Conservation (phyloP, 2,888 invertebrate genomes). For the Ectemnius lituratus region DNA sequence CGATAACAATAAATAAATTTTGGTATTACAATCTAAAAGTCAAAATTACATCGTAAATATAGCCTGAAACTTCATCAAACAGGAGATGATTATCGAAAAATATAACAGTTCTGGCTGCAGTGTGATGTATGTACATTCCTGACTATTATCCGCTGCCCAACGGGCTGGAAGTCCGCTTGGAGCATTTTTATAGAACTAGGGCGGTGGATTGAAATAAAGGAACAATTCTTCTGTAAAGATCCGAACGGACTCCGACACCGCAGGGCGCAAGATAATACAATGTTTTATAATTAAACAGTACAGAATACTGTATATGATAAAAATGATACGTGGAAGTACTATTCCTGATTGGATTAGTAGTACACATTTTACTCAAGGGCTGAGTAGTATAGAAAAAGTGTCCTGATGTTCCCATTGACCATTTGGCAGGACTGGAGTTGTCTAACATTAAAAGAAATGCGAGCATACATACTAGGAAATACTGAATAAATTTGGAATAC, state of each 20-base stretch:
- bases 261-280: too few relatives aligned
- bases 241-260: too few relatives aligned
- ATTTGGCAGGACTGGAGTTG: too few relatives aligned
- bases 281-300: not conserved
- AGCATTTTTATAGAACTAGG: too few relatives aligned
- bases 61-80: conserved; percentile 19
- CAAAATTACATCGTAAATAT: conserved; percentile 23
- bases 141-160: not conserved
- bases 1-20: conserved; percentile 51
- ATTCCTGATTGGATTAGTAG: not conserved
- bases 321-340: not conserved
- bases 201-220: too few relatives aligned
- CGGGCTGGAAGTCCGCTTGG: too few relatives aligned
- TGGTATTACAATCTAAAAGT: conserved; percentile 33
- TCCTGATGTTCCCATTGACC: too few relatives aligned
- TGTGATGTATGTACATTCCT: not conserved
- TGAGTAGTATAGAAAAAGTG: not conserved
- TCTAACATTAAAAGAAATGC: too few relatives aligned
- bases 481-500: too few relatives aligned
- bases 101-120: conserved; percentile 14
- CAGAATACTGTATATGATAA: not conserved
- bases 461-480: too few relatives aligned
- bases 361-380: not conserved
- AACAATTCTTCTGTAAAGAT: too few relatives aligned
- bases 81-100: conserved; percentile 30